Evolutionary conservation across 2,888 invertebrate genomes (phyloP).

Genomic region (Acanthosepion esculentum): DNA sequence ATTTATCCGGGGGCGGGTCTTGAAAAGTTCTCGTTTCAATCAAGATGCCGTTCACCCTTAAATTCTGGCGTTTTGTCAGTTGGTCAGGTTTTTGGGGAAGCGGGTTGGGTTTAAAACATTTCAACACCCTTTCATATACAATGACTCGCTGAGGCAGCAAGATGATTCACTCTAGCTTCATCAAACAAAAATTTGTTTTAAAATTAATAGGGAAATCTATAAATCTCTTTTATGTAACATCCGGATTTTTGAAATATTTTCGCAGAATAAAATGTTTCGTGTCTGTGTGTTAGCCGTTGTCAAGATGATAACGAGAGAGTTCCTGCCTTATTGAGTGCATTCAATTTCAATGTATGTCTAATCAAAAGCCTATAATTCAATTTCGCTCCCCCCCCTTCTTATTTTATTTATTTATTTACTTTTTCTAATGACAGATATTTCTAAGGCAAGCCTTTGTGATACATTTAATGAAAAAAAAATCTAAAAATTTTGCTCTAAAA

Average conservation of each 20-base stretch:
- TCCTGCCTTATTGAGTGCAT: not conserved
- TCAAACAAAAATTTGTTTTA: not conserved
- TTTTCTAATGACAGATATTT: not conserved
- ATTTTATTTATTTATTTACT: not conserved
- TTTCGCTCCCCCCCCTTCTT: not conserved
- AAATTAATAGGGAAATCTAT: not conserved
- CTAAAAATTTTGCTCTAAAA: not conserved
- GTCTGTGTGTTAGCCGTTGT: not conserved
- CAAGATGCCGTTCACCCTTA: no score
- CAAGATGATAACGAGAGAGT: not conserved
- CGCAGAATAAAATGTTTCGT: not conserved
- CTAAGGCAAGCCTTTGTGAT: not conserved
- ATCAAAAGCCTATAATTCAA: not conserved
- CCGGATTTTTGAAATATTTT: not conserved
- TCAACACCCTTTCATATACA: no score
- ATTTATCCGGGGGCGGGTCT: no score
- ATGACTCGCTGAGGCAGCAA: not conserved
- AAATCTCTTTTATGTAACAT: not conserved
- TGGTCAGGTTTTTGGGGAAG: no score
- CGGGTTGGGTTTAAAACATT: not conserved
- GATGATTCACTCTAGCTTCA: not conserved
- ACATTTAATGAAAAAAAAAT: not conserved
- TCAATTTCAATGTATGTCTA: not conserved
- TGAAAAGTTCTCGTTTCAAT: no score
- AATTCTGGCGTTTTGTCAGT: no score